phyloP scores from a whole-genome alignment of 2,113 vertebrate genomes.

The Fulmarus glacialis region DNA sequence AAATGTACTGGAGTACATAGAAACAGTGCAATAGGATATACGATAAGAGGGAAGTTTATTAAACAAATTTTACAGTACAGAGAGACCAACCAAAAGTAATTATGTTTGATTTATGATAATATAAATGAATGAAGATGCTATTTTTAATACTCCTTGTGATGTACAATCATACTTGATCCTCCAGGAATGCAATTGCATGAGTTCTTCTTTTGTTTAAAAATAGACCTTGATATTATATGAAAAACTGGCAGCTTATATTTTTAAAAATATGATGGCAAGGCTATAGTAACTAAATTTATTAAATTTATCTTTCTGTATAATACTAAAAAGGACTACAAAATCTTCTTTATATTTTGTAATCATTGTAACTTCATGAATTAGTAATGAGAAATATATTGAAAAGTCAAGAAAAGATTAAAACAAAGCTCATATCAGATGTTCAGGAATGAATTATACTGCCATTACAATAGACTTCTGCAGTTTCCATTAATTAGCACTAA shows the following conservation, averaged over 20 bases:
- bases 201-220: not conserved
- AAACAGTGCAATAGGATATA: not conserved
- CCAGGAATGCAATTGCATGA: rapidly evolving
- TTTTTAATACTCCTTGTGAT: not conserved
- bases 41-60: not conserved
- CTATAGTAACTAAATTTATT: not conserved
- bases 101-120: not conserved
- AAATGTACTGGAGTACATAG: not conserved
- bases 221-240: not conserved
- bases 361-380: not conserved
- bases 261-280: not conserved
- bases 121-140: not conserved
- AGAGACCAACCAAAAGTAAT: not conserved
- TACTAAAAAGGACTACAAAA: not conserved
- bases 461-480: not conserved
- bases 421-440: not conserved
- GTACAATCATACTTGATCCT: not conserved
- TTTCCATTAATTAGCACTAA: not conserved
- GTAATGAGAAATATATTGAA: not conserved
- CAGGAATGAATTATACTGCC: not conserved
- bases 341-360: not conserved
- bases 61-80: not conserved
- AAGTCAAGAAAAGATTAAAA: not conserved
- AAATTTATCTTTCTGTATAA: not conserved
- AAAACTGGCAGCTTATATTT: not conserved